Evolutionary conservation across 2,888 invertebrate species (phyloP).

Genomic region (Germaria angustata): DNA sequence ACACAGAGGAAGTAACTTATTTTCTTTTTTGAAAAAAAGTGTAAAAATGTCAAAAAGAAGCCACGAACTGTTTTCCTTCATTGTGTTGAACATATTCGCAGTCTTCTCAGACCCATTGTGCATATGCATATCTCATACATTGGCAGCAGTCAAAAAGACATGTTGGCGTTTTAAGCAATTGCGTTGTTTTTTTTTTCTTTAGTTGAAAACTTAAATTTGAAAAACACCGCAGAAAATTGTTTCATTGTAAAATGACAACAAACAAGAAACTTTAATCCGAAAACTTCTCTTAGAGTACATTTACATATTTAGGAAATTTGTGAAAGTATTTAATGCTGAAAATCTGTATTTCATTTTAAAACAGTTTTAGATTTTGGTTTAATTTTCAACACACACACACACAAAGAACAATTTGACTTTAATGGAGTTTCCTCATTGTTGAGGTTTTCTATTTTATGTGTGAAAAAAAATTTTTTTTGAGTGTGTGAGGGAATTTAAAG

Average conservation of each 20-base stretch:
- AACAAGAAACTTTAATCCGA: neutral
- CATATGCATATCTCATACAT: neutral
- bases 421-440: conserved; percentile 4
- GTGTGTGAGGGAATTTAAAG: neutral
- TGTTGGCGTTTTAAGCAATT: neutral
- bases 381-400: neutral
- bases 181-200: conserved; percentile 17
- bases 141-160: conserved; percentile 47
- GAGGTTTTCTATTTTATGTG: neutral
- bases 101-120: neutral
- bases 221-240: conserved; percentile 37
- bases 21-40: too few relatives aligned
- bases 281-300: neutral
- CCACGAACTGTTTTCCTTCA: too few relatives aligned
- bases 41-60: too few relatives aligned
- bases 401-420: conserved; percentile 25
- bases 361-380: neutral
- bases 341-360: conserved; percentile 34
- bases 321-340: conserved; percentile 19
- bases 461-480: too few relatives aligned
- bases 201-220: conserved; percentile 46
- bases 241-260: neutral
- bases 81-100: too few relatives aligned
- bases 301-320: conserved; percentile 26
- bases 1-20: too few relatives aligned